Conservation (phyloP, 1,140 invertebrate species). For the Bombyx mori region DNA sequence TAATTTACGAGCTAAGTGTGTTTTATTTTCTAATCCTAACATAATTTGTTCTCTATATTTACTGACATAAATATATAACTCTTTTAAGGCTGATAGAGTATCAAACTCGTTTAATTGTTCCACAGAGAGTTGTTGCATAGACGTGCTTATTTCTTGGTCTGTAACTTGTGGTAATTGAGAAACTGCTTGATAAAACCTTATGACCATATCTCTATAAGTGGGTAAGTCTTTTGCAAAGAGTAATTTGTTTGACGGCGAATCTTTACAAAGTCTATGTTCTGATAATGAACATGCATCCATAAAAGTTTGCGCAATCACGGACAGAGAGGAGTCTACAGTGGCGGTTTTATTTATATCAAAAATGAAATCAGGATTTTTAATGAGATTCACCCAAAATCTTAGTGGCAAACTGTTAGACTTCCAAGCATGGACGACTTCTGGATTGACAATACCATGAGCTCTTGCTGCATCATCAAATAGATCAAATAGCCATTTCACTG, state of each 20-base stretch:
- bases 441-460: constrained; percentile 83
- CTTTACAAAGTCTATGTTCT: constrained; percentile 91
- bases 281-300: constrained; percentile 95
- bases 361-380: constrained; percentile 97
- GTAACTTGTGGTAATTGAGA: constrained; percentile 88
- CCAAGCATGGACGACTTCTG: constrained; percentile 95
- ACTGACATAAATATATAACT: constrained; percentile 94
- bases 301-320: constrained; percentile 96
- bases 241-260: constrained; percentile 95
- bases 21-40: constrained; percentile 88
- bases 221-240: constrained; percentile 96
- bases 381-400: constrained; percentile 97
- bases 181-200: constrained; percentile 89
- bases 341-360: constrained; percentile 96
- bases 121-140: constrained; percentile 92
- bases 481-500: constrained; percentile 97
- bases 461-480: constrained; percentile 92
- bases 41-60: constrained; percentile 94
- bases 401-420: constrained; percentile 96
- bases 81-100: constrained; percentile 90
- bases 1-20: constrained; percentile 89
- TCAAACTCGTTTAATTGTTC: constrained; percentile 92
- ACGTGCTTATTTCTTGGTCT: constrained; percentile 92
- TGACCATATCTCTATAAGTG: constrained; percentile 89
- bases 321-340: constrained; percentile 92